Base-by-base conservation (phyloP, 2,888 invertebrate species). In the Campopleginae sp. region DNA sequence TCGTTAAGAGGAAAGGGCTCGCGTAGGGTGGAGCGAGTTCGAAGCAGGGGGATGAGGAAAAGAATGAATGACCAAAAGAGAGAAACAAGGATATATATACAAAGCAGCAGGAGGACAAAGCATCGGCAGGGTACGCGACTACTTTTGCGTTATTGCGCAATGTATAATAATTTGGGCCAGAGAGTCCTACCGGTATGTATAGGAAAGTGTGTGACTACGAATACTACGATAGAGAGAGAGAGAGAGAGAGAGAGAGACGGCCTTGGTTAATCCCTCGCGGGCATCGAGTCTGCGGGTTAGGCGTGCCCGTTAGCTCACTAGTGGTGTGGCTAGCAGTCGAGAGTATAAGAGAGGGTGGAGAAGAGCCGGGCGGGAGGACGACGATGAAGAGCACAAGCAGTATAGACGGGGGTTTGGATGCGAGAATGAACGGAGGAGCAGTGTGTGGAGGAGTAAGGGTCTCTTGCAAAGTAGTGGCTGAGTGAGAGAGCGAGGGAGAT, bases 81-180 rank as follows among this genome's bases (percentile, higher is more conserved):
- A 74, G 78, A 76, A 82, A 61, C 48, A 71, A 27, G 65, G 33
- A 63, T 61, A 42, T 33, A 68, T 12, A n/a, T 14, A 54, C 33
- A 27, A 83, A 27, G 23, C 27, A 14, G 42, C n/a, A n/a, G 51
- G 63, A 65, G 66, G 51, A 48, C 68, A 33, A 75, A 65, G 80
- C 75, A 82, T 85, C 71, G 85, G 79, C 80, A 54, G 77, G 75
- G 70, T 76, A 61, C 27, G 71, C 82, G 88, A 88, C 88, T 89
- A 90, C 90, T 90, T 89, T 89, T 88, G 86, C 90, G 91, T 90
- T 91, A 91, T 91, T 91, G 90, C 88, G 87, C 90, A 89, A 90
- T 91, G 91, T 89, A 91, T 91, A 91, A 91, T 91, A 91, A 91
- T 91, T 91, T 90, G 89, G 88, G 88, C 83, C 80, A 77, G 84